These are phyloP conservation scores for Petrolisthes cinctipes DNA, from an alignment of 2,888 invertebrate genomes.

Conservation along the genomic window DNA sequence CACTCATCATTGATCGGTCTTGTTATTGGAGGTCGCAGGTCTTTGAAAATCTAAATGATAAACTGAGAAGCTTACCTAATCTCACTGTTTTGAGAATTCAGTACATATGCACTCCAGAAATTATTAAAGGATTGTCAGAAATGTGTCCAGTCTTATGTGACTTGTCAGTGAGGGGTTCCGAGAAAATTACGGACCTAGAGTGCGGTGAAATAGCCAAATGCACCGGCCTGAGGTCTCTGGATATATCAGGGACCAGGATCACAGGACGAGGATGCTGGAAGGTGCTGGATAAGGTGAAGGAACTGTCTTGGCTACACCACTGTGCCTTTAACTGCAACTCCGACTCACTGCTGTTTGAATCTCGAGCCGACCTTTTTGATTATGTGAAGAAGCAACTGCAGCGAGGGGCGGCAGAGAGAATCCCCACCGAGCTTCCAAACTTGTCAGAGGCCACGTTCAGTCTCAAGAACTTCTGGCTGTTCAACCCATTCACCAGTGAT, in stretches of 20 bases:
- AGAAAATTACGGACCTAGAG: constrained; percentile 54
- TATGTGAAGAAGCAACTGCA: constrained; percentile 50
- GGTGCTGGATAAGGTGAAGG: constrained; percentile 47
- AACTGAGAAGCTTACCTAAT: constrained; percentile 35
- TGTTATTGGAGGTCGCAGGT: constrained; percentile 60
- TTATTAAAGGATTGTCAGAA: constrained; percentile 46
- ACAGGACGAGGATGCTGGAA: constrained; percentile 62
- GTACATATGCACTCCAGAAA: constrained; percentile 61
- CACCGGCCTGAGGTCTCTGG: constrained; percentile 29
- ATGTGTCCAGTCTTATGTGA: constrained; percentile 55
- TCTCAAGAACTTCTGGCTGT: constrained; percentile 64
- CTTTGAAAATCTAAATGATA: constrained; percentile 40
- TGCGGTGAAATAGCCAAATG: constrained; percentile 55
- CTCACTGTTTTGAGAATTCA: constrained; percentile 53
- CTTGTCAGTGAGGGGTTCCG: constrained; percentile 58
- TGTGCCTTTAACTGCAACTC: constrained; percentile 65
- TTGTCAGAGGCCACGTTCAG: constrained; percentile 25
- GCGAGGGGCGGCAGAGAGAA: constrained; percentile 13
- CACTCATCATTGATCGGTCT: constrained; percentile 56
- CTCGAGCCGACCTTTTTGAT: constrained; percentile 52
- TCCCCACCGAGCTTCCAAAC: not conserved
- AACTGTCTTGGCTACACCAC: constrained; percentile 54
- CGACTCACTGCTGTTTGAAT: constrained; percentile 61
- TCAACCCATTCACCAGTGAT: constrained; percentile 61
- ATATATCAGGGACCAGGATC: constrained; percentile 62